A percentile compares a stretch with the other conserved stretches of the same genome.
Evolutionary conservation across 2,797 vertebrate genomes (phyloP).

Genomic region (Argya squamiceps): DNA sequence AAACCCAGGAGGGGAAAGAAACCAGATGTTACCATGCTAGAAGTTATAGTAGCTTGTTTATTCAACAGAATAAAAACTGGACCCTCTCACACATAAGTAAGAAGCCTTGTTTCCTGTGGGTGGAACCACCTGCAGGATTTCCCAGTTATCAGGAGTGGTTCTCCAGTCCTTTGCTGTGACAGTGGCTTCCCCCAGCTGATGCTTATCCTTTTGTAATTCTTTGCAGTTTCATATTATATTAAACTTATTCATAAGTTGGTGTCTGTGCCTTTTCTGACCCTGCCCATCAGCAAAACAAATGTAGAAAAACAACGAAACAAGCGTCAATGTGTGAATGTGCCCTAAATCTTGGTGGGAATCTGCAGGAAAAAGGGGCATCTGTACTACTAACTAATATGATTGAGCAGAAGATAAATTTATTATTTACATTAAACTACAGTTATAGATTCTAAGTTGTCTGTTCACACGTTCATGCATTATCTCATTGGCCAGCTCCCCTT

Average conservation of each 20-base stretch:
- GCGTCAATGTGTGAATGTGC: background rate
- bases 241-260: background rate
- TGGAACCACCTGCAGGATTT: background rate
- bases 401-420: no score
- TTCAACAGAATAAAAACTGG: background rate
- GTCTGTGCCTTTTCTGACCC: background rate
- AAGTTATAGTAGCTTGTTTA: background rate
- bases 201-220: background rate
- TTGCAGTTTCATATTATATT: background rate
- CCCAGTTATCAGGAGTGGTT: background rate
- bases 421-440: no score
- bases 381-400: no score
- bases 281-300: background rate
- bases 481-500: no score
- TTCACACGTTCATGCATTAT: no score
- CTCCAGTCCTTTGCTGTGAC: background rate
- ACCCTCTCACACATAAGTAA: background rate
- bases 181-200: background rate
- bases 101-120: background rate
- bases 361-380: no score
- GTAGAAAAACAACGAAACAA: rapidly evolving
- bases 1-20: background rate
- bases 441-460: no score
- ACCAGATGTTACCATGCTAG: background rate
- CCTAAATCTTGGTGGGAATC: background rate